Evolutionary conservation across 2,113 vertebrate species (phyloP).

Genomic region (Illadopsis cleaveri): DNA sequence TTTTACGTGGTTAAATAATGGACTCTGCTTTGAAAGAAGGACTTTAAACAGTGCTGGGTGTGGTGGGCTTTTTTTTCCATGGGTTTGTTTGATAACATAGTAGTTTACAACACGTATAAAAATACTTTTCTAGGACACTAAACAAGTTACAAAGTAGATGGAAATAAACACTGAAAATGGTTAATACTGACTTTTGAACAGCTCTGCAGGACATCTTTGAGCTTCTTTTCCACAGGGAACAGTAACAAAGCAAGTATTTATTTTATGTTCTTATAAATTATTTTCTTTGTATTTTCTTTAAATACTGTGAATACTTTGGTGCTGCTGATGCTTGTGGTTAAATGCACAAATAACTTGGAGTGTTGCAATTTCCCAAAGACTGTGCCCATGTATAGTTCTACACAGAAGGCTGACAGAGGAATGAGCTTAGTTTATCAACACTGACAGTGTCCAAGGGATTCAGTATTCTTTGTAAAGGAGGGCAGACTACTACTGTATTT

Average conservation of each 20-base stretch:
- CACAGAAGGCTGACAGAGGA: not conserved
- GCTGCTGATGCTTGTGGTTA: not conserved
- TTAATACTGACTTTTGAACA: not conserved
- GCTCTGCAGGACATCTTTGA: slow-evolving; percentile 7
- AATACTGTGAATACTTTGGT: not conserved
- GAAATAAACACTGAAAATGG: not conserved
- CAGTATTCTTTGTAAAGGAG: not conserved
- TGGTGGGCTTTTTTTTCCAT: not conserved
- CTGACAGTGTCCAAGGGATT: not conserved
- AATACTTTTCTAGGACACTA: not conserved
- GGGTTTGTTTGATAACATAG: not conserved
- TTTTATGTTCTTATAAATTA: not conserved
- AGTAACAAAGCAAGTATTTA: slow-evolving; percentile 9
- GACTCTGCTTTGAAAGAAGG: not conserved
- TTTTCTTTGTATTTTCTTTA: not conserved
- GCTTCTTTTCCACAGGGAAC: not conserved
- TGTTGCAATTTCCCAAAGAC: not conserved
- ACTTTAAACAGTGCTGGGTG: not conserved
- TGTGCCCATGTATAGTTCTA: not conserved
- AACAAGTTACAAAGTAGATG: not conserved
- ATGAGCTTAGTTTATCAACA: not conserved
- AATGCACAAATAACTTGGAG: not conserved
- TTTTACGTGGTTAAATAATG: not conserved
- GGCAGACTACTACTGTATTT: not conserved
- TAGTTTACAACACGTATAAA: not conserved